Conservation (phyloP, 2,113 vertebrate species). For the Pituophis catenifer region DNA sequence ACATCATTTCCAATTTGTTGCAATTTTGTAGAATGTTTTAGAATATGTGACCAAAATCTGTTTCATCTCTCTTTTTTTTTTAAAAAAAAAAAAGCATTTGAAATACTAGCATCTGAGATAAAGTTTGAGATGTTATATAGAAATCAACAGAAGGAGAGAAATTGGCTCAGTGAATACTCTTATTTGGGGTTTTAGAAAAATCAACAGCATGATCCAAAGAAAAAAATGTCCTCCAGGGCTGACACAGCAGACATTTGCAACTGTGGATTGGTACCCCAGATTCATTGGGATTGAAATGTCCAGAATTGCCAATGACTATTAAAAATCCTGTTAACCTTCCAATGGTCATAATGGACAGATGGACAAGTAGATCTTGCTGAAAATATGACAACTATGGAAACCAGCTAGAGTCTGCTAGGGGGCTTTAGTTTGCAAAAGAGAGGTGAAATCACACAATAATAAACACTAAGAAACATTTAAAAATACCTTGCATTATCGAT, state of each 20-base stretch:
- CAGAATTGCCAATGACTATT: not conserved
- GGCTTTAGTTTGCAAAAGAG: not conserved
- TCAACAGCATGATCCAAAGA: not conserved
- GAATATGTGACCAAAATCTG: not conserved
- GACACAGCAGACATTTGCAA: not conserved
- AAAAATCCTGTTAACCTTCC: not conserved
- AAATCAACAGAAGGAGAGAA: not conserved
- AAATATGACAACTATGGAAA: not conserved
- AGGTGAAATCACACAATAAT: not conserved
- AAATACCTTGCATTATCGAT: not conserved
- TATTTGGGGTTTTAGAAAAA: not conserved
- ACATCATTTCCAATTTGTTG: conserved; percentile 38
- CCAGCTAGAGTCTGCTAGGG: not conserved
- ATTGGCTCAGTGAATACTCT: not conserved
- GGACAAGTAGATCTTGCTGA: not conserved
- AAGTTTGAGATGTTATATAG: not conserved
- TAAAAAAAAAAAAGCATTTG: not conserved
- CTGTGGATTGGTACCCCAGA: not conserved
- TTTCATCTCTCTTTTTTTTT: not conserved
- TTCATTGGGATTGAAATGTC: not conserved
- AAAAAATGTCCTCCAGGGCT: too few relatives aligned
- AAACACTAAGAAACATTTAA: not conserved
- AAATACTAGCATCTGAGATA: not conserved
- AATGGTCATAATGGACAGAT: not conserved
- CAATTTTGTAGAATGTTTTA: not conserved